A percentile compares a stretch with the other conserved stretches of the same genome.
These are phyloP conservation scores for Salpingus planirostris DNA, from an alignment of 2,888 invertebrate species.

Conservation along the genomic window DNA sequence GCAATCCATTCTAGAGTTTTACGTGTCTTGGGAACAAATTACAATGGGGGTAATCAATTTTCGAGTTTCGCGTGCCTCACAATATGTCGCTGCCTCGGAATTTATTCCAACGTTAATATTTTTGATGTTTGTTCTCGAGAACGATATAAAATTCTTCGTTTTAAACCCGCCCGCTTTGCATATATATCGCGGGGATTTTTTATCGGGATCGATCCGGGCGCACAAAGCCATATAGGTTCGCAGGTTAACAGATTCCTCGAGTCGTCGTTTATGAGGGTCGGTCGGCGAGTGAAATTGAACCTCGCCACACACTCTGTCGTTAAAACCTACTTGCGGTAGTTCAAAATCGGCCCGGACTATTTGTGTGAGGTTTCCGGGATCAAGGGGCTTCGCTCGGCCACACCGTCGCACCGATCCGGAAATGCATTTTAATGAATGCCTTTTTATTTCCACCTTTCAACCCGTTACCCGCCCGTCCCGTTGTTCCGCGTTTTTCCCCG, in stretches of 20 bases:
- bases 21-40: constrained; percentile 14
- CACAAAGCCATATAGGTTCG: constrained; percentile 8
- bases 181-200: no score
- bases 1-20: constrained; percentile 12
- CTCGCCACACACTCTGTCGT: constrained; percentile 9
- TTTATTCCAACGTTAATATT: constrained; percentile 15
- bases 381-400: no score
- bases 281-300: constrained; percentile 14
- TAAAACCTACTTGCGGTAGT: constrained; percentile 13
- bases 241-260: constrained; percentile 16
- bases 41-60: constrained; percentile 16
- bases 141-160: neutral
- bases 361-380: no score
- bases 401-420: no score
- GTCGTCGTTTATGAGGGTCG: constrained; percentile 17
- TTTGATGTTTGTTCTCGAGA: neutral
- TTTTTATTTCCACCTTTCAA: no score
- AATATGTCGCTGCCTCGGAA: constrained; percentile 16
- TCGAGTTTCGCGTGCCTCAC: constrained; percentile 17
- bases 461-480: no score
- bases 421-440: constrained; percentile 11
- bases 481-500: constrained; percentile 1
- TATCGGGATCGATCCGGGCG: neutral
- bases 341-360: constrained; percentile 9
- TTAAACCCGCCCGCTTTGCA: neutral